Evolutionary conservation across 2,797 vertebrate species (phyloP), one percentile per base, ranked within the genome.

Genomic region (Clarias laeviceps): DNA sequence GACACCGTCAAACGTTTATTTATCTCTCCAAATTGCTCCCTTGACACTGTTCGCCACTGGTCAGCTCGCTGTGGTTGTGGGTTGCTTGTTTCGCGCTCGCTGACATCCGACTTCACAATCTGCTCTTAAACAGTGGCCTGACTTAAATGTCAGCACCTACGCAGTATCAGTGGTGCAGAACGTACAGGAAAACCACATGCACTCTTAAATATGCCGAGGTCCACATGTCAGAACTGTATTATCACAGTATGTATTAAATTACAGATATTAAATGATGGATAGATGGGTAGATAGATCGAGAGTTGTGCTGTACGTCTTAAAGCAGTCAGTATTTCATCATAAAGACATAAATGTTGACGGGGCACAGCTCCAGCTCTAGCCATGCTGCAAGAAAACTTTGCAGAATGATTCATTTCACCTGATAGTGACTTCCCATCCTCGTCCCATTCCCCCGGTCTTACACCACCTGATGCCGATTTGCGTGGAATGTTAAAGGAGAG

Each of bases 71-170:
- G 80, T 69, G 80, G 57, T 32, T 82, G 32, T 72, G 29, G 5
- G 27, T 56, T 76, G 11, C 15, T 0, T 76, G 50, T 56, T 76
- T 4, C 5, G 27, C 14, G 73, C 9, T 76, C 50, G 22, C 50
- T 32, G 17, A 32, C 73, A 56, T 57, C n/a, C 29, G 5, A 73
- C 70, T 17, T 54, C n/a, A 27, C 40, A 54, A 15, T 77, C 27
- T 22, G 32, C 50, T 74, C 50, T 56, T 56, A 56, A 73, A 50
- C 40, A 20, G n/a, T 3, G 12, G 72, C 72, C 72, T n/a, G 72
- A 27, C 24, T 74, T 74, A 54, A 74, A 74, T 74, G 45, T 74
- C 72, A 74, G 72, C 72, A 50, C 45, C 72, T 74, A 74, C n/a
- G n/a, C 15, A 17, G 14, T 54, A 54, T 4, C 40, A 50, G 15